Evolutionary conservation across 2,888 invertebrate species (phyloP).

Genomic region (Bombyx huttoni): DNA sequence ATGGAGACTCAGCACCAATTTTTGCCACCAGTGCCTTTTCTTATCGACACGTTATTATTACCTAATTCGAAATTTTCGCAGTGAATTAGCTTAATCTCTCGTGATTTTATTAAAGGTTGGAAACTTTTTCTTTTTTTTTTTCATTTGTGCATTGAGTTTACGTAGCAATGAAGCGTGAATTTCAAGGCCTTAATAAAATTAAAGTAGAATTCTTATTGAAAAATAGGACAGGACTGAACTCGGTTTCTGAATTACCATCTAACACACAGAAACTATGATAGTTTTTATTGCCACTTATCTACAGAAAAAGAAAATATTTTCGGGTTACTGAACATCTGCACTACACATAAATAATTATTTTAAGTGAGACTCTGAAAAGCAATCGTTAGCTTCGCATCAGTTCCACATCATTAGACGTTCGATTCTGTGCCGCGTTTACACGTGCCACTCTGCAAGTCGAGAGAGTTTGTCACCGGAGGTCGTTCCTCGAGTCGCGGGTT

Average conservation of each 20-base stretch:
- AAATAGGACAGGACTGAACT: too few relatives aligned
- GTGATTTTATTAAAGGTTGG: not conserved
- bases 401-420: constrained; percentile 43
- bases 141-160: too few relatives aligned
- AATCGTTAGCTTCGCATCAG: constrained; percentile 50
- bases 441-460: constrained; percentile 31
- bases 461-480: constrained; percentile 31
- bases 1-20: constrained; percentile 50
- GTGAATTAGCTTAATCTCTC: constrained; percentile 41
- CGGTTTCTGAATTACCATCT: too few relatives aligned
- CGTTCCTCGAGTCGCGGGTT: constrained; percentile 37
- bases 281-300: too few relatives aligned
- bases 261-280: too few relatives aligned
- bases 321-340: not conserved
- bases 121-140: too few relatives aligned
- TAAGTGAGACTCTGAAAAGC: constrained; percentile 19
- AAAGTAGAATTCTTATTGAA: too few relatives aligned
- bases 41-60: constrained; percentile 44
- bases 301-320: too few relatives aligned
- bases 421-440: constrained; percentile 29
- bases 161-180: too few relatives aligned
- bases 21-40: constrained; percentile 47
- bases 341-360: constrained; percentile 33
- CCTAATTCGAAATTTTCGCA: constrained; percentile 50
- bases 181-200: too few relatives aligned